phyloP scores from a whole-genome alignment of 2,888 invertebrate species.

The Zygothrica quintamaculata region DNA sequence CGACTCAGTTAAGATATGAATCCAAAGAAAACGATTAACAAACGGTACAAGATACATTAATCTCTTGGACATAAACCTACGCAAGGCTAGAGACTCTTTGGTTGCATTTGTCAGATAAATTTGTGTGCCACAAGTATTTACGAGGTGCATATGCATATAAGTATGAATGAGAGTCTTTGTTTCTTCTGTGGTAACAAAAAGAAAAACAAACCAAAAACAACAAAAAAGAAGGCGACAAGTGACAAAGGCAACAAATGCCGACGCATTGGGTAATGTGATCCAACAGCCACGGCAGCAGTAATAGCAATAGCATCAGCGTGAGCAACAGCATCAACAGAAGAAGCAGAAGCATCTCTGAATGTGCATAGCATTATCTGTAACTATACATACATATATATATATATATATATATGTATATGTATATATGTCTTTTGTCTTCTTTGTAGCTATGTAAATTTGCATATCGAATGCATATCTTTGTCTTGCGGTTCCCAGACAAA shows the following conservation, averaged over 20 bases:
- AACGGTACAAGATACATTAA: conserved; percentile 18
- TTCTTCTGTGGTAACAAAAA: conserved; percentile 28
- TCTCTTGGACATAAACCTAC: conserved; percentile 12
- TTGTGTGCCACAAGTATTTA: conserved; percentile 44
- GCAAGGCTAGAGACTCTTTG: conserved; percentile 10
- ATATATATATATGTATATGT: conserved; percentile 22
- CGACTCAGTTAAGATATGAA: conserved; percentile 11
- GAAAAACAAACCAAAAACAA: no score
- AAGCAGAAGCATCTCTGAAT: conserved; percentile 34
- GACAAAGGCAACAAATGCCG: conserved; percentile 59
- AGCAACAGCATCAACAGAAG: conserved; percentile 46
- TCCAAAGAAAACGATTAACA: conserved; percentile 20
- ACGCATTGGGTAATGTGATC: conserved; percentile 74
- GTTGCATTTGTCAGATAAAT: conserved; percentile 39
- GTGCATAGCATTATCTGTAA: conserved; percentile 25
- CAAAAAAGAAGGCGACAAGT: conserved; percentile 49
- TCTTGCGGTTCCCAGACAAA: conserved; percentile 40
- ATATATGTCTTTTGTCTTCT: conserved; percentile 38
- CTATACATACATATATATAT: conserved; percentile 8
- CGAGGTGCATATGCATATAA: conserved; percentile 29
- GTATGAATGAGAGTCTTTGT: conserved; percentile 52
- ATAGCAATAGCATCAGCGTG: conserved; percentile 39
- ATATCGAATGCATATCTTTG: conserved; percentile 72
- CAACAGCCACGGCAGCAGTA: conserved; percentile 44
- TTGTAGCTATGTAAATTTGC: conserved; percentile 48